Evolutionary conservation across 1,140 invertebrate species (phyloP).

Genomic region (Musca domestica): DNA sequence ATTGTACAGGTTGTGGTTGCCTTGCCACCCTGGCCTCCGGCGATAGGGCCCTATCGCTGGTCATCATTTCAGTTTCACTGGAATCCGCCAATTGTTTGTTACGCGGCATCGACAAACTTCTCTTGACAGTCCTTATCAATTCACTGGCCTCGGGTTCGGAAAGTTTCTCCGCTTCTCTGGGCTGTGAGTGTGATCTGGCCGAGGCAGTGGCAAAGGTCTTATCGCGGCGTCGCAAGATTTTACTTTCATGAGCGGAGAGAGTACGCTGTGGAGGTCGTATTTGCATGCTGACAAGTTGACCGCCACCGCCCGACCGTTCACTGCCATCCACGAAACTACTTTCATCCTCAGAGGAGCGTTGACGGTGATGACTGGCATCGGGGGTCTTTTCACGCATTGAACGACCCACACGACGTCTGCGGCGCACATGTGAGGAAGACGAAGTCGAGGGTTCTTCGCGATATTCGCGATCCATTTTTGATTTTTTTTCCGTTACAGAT

Average conservation of each 20-base stretch:
- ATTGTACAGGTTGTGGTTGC: background rate
- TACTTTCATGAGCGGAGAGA: constrained; percentile 49
- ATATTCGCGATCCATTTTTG: background rate
- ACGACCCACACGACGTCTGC: constrained; percentile 37
- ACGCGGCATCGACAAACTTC: constrained; percentile 49
- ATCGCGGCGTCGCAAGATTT: constrained; percentile 47
- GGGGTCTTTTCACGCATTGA: constrained; percentile 61
- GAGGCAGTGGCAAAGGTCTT: constrained; percentile 40
- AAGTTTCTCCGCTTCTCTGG: constrained; percentile 48
- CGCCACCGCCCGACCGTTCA: constrained; percentile 9
- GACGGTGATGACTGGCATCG: constrained; percentile 46
- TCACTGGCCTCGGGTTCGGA: constrained; percentile 41
- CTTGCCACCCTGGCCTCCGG: background rate
- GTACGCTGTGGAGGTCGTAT: constrained; percentile 38
- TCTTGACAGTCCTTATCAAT: constrained; percentile 37
- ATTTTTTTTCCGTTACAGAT: too few species aligned
- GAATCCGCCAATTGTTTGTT: constrained; percentile 34
- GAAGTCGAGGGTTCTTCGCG: background rate
- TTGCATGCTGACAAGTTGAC: constrained; percentile 45
- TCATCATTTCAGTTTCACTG: constrained; percentile 37
- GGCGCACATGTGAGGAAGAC: constrained; percentile 18
- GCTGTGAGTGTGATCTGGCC: constrained; percentile 55
- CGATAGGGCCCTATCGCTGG: background rate
- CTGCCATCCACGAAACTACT: constrained; percentile 19
- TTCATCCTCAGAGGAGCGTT: constrained; percentile 20